These are phyloP conservation scores for Pissodes strobi DNA, from an alignment of 1,140 invertebrate genomes.

Conservation along the genomic window DNA sequence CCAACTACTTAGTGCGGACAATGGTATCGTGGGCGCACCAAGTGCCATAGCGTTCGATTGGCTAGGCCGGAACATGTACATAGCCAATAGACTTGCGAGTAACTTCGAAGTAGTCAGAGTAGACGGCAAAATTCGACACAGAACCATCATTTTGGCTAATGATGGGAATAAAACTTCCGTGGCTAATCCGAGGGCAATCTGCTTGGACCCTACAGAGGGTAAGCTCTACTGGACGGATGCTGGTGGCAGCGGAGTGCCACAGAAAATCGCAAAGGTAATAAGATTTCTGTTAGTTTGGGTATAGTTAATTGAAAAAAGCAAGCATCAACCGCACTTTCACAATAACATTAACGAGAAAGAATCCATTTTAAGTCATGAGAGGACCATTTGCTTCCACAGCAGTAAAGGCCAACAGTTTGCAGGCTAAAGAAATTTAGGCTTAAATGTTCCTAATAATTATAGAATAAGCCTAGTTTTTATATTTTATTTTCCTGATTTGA, in stretches of 20 bases:
- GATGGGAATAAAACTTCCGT: conserved; percentile 86
- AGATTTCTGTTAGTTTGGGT: too few relatives aligned
- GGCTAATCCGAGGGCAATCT: conserved; percentile 84
- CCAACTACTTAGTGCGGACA: conserved; percentile 77
- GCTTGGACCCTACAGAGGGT: conserved; percentile 87
- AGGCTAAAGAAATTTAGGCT: too few relatives aligned
- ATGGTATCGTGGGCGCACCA: conserved; percentile 87
- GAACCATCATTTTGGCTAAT: conserved; percentile 89
- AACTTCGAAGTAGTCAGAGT: conserved; percentile 92
- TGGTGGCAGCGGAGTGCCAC: conserved; percentile 85
- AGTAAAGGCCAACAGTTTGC: too few relatives aligned
- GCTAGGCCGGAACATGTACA: conserved; percentile 92
- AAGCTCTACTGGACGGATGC: conserved; percentile 96
- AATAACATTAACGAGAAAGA: too few relatives aligned
- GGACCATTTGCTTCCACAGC: too few relatives aligned
- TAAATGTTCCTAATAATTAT: too few relatives aligned
- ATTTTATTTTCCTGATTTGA: too few relatives aligned
- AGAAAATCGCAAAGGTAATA: conserved; percentile 78
- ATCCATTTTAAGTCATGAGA: too few relatives aligned
- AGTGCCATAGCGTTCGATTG: conserved; percentile 94
- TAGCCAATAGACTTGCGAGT: conserved; percentile 88
- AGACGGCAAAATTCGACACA: conserved; percentile 80
- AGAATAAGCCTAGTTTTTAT: too few relatives aligned
- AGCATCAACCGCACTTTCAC: too few relatives aligned
- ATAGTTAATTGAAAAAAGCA: neutral